Base-by-base conservation (phyloP, 2,113 vertebrate genomes). In the Sander lucioperca region DNA sequence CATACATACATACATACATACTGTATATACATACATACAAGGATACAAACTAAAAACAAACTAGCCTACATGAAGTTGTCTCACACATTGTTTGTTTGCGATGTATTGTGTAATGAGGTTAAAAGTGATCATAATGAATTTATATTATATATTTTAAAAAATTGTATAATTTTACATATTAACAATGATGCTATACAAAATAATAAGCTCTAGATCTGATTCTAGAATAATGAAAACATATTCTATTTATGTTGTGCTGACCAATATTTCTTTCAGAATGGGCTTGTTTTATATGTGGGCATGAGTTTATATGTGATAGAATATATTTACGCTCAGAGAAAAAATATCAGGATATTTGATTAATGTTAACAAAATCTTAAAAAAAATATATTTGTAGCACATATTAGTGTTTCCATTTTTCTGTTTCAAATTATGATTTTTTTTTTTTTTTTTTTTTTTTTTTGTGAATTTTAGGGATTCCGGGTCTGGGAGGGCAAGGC, bases 381-480 rank as follows among this genome's bases (percentile, higher is more conserved):
- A 25, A 25, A 47, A 19, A 30, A 2, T 23, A 5, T 13, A 51
- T 54, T 25, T 71, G 48, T 25, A 9, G 15, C 10, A 10, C 18
- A 1, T 23, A 15, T 27, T 56, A 9, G 1, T 64, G 6, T 73
- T 74, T 62, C 13, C 1, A 64, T 33, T 71, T 71, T 21, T 0
- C 3, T 48, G 12, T 19, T 61, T 67, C 0, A 51, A 30, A 43
- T 3, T 43, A 8, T 21, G 0, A 5, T 2, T 36, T 25, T 25
- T 30, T 59, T 0, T 1, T 33, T 6, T 6, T 77, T 8, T n/a
- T 2, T 36, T 25, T 25, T 30, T 59, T 0, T 1, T 33, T 6
- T 6, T 77, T 8, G 27, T 84, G 58, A n/a, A 63, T 82, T 48
- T 79, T 48, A 91, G 88, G 81, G 62, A 71, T 88, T 48, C 15